Conservation (phyloP, 2,888 invertebrate species). For the Pemphredon lugubris region DNA sequence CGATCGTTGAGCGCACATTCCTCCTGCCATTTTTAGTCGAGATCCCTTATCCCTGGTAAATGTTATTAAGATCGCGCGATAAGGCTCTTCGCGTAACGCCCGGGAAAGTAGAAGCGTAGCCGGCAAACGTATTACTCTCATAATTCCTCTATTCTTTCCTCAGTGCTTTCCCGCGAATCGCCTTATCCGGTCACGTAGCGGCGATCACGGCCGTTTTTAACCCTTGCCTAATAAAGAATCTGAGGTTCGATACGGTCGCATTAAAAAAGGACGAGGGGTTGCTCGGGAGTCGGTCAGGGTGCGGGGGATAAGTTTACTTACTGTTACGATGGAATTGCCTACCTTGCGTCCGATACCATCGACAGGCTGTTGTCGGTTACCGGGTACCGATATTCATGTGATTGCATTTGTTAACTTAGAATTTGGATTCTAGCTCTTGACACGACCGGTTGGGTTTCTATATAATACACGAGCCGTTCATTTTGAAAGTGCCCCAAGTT, state of each 20-base stretch:
- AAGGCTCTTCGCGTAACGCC: too few relatives aligned
- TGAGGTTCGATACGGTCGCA: conserved; percentile 20
- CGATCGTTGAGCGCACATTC: conserved; percentile 2
- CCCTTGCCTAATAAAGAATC: conserved; percentile 25
- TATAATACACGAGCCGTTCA: too few relatives aligned
- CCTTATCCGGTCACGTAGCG: conserved; percentile 11
- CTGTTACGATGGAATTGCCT: too few relatives aligned
- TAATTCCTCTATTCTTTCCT: not conserved
- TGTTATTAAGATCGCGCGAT: conserved; percentile 1
- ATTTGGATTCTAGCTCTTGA: too few relatives aligned
- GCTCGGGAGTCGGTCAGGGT: conserved; percentile 6
- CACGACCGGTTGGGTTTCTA: too few relatives aligned
- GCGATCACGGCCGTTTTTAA: conserved; percentile 10
- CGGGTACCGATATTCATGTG: too few relatives aligned
- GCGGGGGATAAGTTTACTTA: conserved; percentile 53
- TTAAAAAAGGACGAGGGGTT: conserved; percentile 9
- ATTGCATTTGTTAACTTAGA: too few relatives aligned
- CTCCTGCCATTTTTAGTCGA: not conserved
- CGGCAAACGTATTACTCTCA: not conserved
- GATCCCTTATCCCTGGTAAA: not conserved
- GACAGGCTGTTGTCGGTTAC: too few relatives aligned
- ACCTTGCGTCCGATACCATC: too few relatives aligned
- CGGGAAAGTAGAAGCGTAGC: too few relatives aligned
- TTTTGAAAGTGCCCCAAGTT: too few relatives aligned
- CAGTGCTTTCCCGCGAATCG: conserved; percentile 6